These are phyloP conservation scores for Liparis tanakae DNA, from an alignment of 2,797 vertebrate genomes.

Conservation along the genomic window DNA sequence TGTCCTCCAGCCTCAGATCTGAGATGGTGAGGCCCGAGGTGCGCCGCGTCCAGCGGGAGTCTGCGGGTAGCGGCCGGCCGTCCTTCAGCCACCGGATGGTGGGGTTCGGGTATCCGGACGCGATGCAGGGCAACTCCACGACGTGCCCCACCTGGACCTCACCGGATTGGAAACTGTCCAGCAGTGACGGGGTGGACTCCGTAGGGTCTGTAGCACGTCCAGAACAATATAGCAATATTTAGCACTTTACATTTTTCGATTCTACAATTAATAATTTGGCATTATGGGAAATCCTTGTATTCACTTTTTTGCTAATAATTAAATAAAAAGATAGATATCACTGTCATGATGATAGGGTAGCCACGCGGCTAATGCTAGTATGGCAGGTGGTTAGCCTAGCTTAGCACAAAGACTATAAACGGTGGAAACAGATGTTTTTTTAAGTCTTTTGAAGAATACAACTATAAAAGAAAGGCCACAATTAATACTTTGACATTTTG, in stretches of 20 bases:
- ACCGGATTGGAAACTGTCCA: constrained; percentile 95
- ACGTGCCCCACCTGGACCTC: constrained; percentile 90
- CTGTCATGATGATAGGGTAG: too few species aligned
- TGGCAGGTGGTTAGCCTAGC: too few species aligned
- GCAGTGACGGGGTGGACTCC: constrained; percentile 93
- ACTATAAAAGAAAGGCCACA: too few species aligned
- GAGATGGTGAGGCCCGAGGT: constrained; percentile 93
- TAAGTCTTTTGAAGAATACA: too few species aligned
- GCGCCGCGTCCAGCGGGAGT: constrained; percentile 92
- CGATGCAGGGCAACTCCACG: constrained; percentile 94
- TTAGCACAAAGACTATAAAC: too few species aligned
- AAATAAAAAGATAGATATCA: too few species aligned
- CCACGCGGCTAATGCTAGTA: too few species aligned
- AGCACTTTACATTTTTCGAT: background rate
- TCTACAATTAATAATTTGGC: background rate
- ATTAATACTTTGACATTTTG: background rate
- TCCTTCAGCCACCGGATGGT: constrained; percentile 97
- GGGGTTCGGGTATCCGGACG: constrained; percentile 95
- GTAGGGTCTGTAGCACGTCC: constrained; percentile 85
- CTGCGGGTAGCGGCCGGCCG: constrained; percentile 90
- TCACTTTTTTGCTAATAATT: too few species aligned
- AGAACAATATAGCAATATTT: constrained; percentile 1
- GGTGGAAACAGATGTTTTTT: too few species aligned
- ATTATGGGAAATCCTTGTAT: too few species aligned
- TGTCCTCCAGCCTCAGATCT: constrained; percentile 93